Evolutionary conservation across 2,797 vertebrate genomes (phyloP), one percentile per base, ranked within the genome.

Genomic region (Ataeniobius toweri): DNA sequence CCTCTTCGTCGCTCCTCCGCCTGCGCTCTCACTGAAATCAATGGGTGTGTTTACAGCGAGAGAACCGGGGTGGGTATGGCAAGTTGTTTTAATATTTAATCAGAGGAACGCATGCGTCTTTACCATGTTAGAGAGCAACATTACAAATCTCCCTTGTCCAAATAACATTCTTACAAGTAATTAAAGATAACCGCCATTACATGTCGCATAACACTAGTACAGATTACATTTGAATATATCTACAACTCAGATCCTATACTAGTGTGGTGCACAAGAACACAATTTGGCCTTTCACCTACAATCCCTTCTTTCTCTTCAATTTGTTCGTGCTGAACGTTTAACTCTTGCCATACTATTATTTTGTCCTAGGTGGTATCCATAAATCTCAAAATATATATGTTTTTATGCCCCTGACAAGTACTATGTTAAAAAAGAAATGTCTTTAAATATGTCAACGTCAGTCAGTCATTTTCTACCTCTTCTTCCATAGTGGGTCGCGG

Each of bases 41-140:
- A 81, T 90, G 93, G 93, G 93, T 91, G 94, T 93, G 94, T 94
- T 94, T 94, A 92, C 92, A 81, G 70, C 18, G 80, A 73, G 84
- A 71, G 4, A 20, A 44, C 22, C 39, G 39, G 10, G 41, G 12
- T n/a, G 12, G 0, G 3, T 68, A 16, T 46, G 65, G 65, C 39
- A 44, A n/a, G 41, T 2, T 22, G 24, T 46, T n/a, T 3, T 2
- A 2, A 1, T 44, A 68, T n/a, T 46, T 68, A 68, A 68, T n/a
- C 22, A 5, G 13, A 68, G 39, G 6, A 6, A 22, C 12, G 22
- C 65, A 2, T n/a, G 36, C 41, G 36, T n/a, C 6, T 12, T 18
- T 5, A 31, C 20, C 20, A 41, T 18, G 6, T 63, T 36, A 22
- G 36, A 41, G 63, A 67, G 20, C 63, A 41, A 24, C 3, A 20